Evolutionary conservation across 2,797 vertebrate genomes (phyloP).

Genomic region (Pelobates cultripes): DNA sequence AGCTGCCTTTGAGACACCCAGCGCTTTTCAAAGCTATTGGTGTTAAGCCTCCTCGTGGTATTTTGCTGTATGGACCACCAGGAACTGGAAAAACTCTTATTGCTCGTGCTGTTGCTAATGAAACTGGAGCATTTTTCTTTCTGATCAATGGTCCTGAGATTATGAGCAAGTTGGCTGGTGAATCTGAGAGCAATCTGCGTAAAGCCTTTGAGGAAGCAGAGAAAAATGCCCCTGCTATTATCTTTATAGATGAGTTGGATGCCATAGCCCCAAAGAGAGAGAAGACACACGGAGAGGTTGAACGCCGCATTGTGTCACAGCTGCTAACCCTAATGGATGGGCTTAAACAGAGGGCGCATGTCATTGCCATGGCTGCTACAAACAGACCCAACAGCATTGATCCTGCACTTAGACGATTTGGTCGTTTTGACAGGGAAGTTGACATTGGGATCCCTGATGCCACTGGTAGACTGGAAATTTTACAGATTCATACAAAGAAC

Average conservation of each 20-base stretch:
- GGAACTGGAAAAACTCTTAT: constrained; percentile 98
- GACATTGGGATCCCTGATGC: constrained; percentile 98
- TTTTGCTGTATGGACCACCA: constrained; percentile 95
- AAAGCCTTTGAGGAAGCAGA: constrained; percentile 99
- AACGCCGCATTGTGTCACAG: constrained; percentile 96
- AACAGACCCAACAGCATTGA: constrained; percentile 99
- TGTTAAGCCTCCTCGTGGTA: constrained; percentile 98
- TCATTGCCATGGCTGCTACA: constrained; percentile 98
- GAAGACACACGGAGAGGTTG: constrained; percentile 98
- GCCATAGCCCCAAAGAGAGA: constrained; percentile 98
- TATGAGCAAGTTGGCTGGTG: constrained; percentile 98
- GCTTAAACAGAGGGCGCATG: constrained; percentile 95
- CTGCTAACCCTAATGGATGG: constrained; percentile 98
- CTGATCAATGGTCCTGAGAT: constrained; percentile 96
- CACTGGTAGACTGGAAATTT: constrained; percentile 95
- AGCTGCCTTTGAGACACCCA: constrained; percentile 94
- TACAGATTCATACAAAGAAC: constrained; percentile 99
- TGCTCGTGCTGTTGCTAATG: constrained; percentile 96
- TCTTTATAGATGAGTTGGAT: constrained; percentile 98
- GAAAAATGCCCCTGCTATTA: constrained; percentile 98
- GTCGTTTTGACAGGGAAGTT: constrained; percentile 97
- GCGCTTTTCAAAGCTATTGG: constrained; percentile 98
- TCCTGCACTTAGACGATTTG: constrained; percentile 94
- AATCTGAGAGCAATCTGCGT: constrained; percentile 97
- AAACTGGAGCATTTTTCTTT: constrained; percentile 75